These are phyloP conservation scores for Promerops cafer DNA, from an alignment of 2,113 vertebrate genomes.

Conservation along the genomic window DNA sequence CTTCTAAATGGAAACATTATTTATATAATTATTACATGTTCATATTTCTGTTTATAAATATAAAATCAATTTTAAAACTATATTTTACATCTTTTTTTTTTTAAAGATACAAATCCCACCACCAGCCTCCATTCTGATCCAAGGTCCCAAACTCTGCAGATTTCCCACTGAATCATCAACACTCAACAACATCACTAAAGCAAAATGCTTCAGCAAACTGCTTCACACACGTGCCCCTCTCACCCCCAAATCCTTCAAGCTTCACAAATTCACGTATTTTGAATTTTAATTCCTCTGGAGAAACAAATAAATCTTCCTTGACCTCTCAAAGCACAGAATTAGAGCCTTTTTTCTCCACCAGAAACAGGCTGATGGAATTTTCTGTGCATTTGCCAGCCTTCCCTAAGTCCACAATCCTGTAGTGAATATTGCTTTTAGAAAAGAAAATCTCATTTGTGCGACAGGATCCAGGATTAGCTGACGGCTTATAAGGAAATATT, in stretches of 20 bases:
- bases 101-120: neutral
- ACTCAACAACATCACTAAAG: neutral
- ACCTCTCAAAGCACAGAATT: neutral
- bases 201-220: neutral
- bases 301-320: neutral
- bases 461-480: neutral
- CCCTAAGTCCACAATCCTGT: neutral
- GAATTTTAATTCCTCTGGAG: neutral
- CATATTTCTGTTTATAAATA: neutral
- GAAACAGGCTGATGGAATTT: neutral
- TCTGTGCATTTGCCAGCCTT: neutral
- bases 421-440: neutral
- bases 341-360: neutral
- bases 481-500: neutral
- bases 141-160: neutral
- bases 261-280: neutral
- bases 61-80: fast-evolving
- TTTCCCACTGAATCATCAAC: neutral
- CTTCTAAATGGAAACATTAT: neutral
- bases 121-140: neutral
- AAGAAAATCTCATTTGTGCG: neutral
- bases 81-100: neutral
- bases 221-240: neutral
- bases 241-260: neutral
- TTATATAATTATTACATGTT: neutral